A percentile compares a stretch with the other conserved stretches of the same genome.
phyloP scores from a whole-genome alignment of 30 jellyfish, hydroid and myxozoan genomes.

The Sanderia malayensis region DNA sequence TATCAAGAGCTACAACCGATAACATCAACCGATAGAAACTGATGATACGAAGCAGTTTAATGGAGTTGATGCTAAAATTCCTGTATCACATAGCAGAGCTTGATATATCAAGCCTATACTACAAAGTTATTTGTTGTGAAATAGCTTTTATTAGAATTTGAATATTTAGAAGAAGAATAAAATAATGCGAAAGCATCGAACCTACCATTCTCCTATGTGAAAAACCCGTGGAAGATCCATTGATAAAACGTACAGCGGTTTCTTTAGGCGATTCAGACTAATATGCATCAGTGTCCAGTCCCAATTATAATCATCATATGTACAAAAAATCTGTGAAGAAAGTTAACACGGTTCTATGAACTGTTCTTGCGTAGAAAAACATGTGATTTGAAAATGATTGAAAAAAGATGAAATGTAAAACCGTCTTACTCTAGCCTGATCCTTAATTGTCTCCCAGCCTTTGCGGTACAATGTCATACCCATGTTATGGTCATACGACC shows the following conservation, averaged over 20 bases:
- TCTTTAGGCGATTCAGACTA: slow-evolving; percentile 45
- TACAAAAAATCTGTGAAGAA: slow-evolving; percentile 61
- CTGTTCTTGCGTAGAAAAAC: not conserved
- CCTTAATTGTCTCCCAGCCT: slow-evolving; percentile 72
- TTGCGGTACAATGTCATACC: slow-evolving; percentile 92
- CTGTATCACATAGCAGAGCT: too few relatives aligned
- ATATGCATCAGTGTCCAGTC: slow-evolving; percentile 93
- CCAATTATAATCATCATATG: slow-evolving; percentile 95
- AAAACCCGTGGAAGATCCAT: slow-evolving; percentile 77
- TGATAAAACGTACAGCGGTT: slow-evolving; percentile 62
- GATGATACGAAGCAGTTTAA: not conserved
- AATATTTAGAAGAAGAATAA: too few relatives aligned
- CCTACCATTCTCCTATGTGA: slow-evolving; percentile 95
- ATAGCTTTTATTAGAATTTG: too few relatives aligned
- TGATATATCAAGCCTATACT: too few relatives aligned
- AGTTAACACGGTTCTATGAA: not conserved
- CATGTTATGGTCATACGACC: slow-evolving; percentile 89
- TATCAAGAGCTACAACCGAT: not conserved
- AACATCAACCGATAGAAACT: not conserved
- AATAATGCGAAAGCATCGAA: too few relatives aligned
- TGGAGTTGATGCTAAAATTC: too few relatives aligned
- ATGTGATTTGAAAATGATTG: not conserved
- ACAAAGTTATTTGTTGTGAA: too few relatives aligned
- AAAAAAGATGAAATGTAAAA: not conserved
- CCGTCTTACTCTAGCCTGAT: slow-evolving; percentile 56